phyloP scores from a whole-genome alignment of 2,888 invertebrate species.

The Amiota mariae region DNA sequence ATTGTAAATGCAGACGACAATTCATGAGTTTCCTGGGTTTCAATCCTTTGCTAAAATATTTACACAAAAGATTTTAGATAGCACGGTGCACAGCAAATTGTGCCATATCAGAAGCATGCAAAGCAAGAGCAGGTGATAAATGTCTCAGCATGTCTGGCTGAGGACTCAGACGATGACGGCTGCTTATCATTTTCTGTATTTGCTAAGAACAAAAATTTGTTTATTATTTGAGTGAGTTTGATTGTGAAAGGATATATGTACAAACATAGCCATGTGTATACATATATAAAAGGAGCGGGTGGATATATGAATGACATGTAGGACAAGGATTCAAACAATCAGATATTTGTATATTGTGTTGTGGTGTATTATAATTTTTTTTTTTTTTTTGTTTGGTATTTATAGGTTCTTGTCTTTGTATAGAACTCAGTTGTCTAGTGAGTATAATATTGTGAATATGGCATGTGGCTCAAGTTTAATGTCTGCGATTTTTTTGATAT shows the following conservation, averaged over 20 bases:
- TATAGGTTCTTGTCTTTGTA: no score
- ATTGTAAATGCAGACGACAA: slow-evolving; percentile 27
- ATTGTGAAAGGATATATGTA: no score
- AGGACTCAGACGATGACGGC: slow-evolving; percentile 43
- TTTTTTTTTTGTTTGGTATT: no score
- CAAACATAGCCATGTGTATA: no score
- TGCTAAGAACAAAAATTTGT: slow-evolving; percentile 42
- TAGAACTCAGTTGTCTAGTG: no score
- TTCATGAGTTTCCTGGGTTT: slow-evolving; percentile 46
- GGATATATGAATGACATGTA: background rate
- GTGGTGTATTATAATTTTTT: background rate
- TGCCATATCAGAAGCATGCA: slow-evolving; percentile 26
- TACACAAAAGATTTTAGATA: slow-evolving; percentile 54
- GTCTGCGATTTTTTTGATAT: background rate
- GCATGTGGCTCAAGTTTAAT: slow-evolving; percentile 11
- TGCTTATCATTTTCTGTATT: slow-evolving; percentile 56
- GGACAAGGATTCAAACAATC: slow-evolving; percentile 4
- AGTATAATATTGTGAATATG: background rate
- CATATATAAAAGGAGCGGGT: background rate
- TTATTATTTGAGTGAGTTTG: slow-evolving; percentile 35
- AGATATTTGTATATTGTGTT: background rate
- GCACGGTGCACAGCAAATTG: slow-evolving; percentile 39
- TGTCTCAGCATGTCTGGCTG: slow-evolving; percentile 18
- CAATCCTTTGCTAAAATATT: slow-evolving; percentile 59
- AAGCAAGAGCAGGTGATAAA: slow-evolving; percentile 59